Conservation (phyloP, 2,888 invertebrate genomes). For the Dolichomitus sp. region DNA sequence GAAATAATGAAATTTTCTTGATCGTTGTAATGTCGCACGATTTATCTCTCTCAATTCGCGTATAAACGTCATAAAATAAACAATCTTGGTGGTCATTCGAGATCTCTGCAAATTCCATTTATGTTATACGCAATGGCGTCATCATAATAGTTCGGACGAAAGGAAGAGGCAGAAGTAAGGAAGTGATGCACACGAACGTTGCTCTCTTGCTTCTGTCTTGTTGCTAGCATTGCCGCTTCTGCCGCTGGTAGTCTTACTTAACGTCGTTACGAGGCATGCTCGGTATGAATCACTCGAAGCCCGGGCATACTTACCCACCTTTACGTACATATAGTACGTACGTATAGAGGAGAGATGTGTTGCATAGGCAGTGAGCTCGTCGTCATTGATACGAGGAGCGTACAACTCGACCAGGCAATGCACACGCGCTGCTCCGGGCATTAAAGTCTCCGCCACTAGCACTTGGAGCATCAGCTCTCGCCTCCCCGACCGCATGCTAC, state of each 20-base stretch:
- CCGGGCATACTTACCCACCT: constrained; percentile 41
- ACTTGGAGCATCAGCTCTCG: constrained; percentile 11
- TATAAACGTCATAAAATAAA: background rate
- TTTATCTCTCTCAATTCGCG: background rate
- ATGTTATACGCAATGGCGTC: constrained; percentile 14
- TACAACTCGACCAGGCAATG: constrained; percentile 43
- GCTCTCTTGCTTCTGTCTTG: constrained; percentile 48
- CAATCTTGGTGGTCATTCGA: background rate
- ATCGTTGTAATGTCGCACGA: background rate
- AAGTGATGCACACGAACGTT: constrained; percentile 21
- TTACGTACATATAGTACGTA: constrained; percentile 22
- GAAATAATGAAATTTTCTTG: no score
- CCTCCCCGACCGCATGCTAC: constrained; percentile 67
- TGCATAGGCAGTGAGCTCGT: constrained; percentile 60
- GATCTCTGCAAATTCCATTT: constrained; percentile 34
- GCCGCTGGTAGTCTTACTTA: constrained; percentile 67
- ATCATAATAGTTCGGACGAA: constrained; percentile 12
- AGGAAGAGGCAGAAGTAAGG: background rate
- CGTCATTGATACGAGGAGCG: constrained; percentile 66
- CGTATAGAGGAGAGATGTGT: constrained; percentile 42
- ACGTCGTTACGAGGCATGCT: constrained; percentile 69
- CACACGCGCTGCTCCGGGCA: constrained; percentile 68
- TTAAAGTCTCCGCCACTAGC: constrained; percentile 71
- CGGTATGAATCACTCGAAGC: constrained; percentile 69
- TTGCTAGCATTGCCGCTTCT: constrained; percentile 38